Evolutionary conservation across 1,140 invertebrate species (phyloP).

Genomic region (Drosophila sp.): DNA sequence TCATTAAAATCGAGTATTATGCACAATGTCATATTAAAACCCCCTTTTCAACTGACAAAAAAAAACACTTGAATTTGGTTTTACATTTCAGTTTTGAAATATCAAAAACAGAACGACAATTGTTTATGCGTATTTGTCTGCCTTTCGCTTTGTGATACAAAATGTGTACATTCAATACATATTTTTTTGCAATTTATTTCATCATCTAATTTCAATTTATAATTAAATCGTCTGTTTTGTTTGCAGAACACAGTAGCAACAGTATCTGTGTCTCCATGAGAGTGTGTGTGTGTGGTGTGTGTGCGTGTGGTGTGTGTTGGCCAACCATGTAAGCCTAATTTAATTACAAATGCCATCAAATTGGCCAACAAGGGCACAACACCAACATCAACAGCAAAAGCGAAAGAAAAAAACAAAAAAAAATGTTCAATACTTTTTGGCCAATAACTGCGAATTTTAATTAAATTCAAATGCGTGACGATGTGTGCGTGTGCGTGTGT

Average conservation of each 20-base stretch:
- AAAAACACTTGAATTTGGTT: neutral
- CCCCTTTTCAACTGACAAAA: neutral
- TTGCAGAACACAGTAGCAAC: constrained; percentile 25
- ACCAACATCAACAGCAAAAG: constrained; percentile 10
- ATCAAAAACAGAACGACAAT: constrained; percentile 4
- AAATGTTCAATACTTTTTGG: constrained; percentile 56
- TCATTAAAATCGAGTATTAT: too few species aligned
- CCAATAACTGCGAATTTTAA: constrained; percentile 77
- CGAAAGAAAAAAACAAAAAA: constrained; percentile 30
- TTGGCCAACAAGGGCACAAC: constrained; percentile 30
- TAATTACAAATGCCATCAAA: constrained; percentile 72
- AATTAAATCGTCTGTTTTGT: constrained; percentile 64
- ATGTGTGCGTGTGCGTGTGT: constrained; percentile 34
- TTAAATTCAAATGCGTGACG: constrained; percentile 72
- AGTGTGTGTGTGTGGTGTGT: neutral
- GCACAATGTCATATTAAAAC: too few species aligned
- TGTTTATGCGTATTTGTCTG: neutral
- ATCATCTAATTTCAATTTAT: constrained; percentile 58
- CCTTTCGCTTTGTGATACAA: neutral
- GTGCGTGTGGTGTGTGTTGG: constrained; percentile 16
- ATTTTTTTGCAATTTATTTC: constrained; percentile 5
- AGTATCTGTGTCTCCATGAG: neutral
- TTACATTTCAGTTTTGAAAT: neutral
- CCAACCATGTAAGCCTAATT: constrained; percentile 62
- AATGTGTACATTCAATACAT: neutral